Percentiles rank a stretch among this genome's conserved stretches.
Conservation (phyloP, 1,140 invertebrate species). For the Drosophila cardini region DNA sequence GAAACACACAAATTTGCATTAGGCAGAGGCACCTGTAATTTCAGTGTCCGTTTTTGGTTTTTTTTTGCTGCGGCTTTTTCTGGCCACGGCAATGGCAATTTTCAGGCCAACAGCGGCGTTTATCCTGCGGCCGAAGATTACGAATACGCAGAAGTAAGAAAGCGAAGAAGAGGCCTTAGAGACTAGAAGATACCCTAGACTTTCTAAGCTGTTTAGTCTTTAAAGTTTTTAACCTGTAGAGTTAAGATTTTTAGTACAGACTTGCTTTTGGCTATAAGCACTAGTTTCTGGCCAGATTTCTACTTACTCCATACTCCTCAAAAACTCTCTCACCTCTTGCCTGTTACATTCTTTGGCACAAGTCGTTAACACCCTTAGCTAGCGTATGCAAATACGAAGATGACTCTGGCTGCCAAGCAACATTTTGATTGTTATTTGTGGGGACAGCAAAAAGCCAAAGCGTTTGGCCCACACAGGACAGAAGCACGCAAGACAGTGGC, state of each 20-base stretch:
- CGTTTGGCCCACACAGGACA: slow-evolving; percentile 42
- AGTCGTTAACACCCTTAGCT: too few species aligned
- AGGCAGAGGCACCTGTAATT: slow-evolving; percentile 74
- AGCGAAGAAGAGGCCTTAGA: too few species aligned
- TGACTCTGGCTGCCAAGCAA: slow-evolving; percentile 12
- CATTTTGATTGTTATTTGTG: slow-evolving; percentile 81
- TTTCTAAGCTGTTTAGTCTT: too few species aligned
- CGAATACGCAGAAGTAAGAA: slow-evolving; percentile 1
- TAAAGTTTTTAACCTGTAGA: too few species aligned
- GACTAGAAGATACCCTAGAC: too few species aligned
- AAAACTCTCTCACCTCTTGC: too few species aligned
- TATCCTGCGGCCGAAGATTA: slow-evolving; percentile 55
- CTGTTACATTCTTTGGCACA: too few species aligned
- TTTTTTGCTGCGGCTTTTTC: neutral
- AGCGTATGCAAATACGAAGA: too few species aligned
- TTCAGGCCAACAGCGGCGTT: slow-evolving; percentile 55
- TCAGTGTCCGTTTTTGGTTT: slow-evolving; percentile 18
- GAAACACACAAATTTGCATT: slow-evolving; percentile 78
- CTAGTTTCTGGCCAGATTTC: too few species aligned
- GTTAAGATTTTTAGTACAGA: too few species aligned
- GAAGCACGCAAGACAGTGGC: slow-evolving; percentile 10
- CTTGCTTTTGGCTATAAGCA: too few species aligned
- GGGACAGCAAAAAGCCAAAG: slow-evolving; percentile 75
- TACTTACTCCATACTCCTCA: too few species aligned
- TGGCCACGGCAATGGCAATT: slow-evolving; percentile 62